Conservation (phyloP, 2,113 vertebrate species). For the Pseudopipra pipra region DNA sequence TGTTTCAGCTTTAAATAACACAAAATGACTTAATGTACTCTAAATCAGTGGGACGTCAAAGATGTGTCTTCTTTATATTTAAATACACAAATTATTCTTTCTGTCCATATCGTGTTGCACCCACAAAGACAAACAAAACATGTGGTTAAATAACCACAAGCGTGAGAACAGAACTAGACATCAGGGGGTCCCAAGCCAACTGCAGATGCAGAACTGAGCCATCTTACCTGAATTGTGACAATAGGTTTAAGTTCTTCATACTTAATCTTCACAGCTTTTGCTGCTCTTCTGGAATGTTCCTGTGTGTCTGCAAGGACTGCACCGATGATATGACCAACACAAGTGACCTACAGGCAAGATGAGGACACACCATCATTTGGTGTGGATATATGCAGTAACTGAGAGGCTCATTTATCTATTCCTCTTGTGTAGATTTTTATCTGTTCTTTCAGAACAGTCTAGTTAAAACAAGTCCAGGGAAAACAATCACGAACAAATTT, state of each 20-base stretch:
- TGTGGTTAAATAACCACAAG: not conserved
- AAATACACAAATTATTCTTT: not conserved
- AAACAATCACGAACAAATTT: not conserved
- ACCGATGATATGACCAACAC: conserved; percentile 91
- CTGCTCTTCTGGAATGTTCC: conserved; percentile 87
- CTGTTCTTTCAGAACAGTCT: not conserved
- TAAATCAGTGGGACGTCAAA: not conserved
- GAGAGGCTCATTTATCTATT: not conserved
- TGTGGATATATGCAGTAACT: not conserved
- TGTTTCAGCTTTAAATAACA: not conserved
- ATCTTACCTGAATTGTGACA: conserved; percentile 89
- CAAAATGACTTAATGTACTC: not conserved
- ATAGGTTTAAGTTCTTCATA: conserved; percentile 88
- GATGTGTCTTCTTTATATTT: not conserved
- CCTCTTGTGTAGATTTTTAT: not conserved
- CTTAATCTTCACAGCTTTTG: conserved; percentile 82
- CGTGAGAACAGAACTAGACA: not conserved
- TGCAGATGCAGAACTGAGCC: not conserved
- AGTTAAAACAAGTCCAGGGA: not conserved
- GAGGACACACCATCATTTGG: not conserved
- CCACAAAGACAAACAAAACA: not conserved
- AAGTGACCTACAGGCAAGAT: conserved; percentile 84
- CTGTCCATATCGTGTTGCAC: not conserved
- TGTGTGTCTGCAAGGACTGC: conserved; percentile 90
- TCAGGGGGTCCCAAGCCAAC: not conserved